Percentiles rank a stretch among this genome's conserved stretches.
Evolutionary conservation across 2,888 invertebrate genomes (phyloP).

Genomic region (Pimpla rufipes): DNA sequence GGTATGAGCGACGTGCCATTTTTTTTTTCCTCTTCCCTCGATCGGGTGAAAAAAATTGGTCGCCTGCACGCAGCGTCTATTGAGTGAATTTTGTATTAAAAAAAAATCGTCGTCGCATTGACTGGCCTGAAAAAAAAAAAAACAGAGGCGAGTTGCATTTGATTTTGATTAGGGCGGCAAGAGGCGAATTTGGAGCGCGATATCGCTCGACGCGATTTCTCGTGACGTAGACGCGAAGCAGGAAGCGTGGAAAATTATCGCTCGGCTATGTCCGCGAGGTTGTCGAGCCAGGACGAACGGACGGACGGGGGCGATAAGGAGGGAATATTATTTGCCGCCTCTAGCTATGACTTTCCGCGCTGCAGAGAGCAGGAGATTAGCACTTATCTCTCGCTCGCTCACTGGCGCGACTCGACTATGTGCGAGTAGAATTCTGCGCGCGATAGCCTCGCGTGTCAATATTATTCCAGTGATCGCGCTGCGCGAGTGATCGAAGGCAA

Average conservation of each 20-base stretch:
- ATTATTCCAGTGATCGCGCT: constrained; percentile 75
- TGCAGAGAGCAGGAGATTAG: constrained; percentile 62
- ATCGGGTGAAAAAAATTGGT: background rate
- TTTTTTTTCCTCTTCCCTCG: background rate
- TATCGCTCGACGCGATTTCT: constrained; percentile 69
- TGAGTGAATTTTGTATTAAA: background rate
- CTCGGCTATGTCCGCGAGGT: constrained; percentile 16
- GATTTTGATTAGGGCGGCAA: no score
- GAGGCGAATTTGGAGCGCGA: constrained; percentile 62
- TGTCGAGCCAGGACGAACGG: constrained; percentile 11
- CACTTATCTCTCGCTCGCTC: constrained; percentile 54
- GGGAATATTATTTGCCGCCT: constrained; percentile 59
- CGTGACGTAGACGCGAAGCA: constrained; percentile 72
- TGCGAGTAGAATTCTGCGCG: constrained; percentile 59
- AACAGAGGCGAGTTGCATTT: no score
- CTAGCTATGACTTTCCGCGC: constrained; percentile 61
- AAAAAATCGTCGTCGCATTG: background rate
- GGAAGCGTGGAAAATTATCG: constrained; percentile 78
- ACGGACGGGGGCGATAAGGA: constrained; percentile 57
- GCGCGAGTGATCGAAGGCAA: constrained; percentile 24
- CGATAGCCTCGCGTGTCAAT: constrained; percentile 75
- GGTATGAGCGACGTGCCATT: background rate
- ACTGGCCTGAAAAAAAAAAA: background rate
- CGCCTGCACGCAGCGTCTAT: background rate
- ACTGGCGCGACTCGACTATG: constrained; percentile 35